These are phyloP conservation scores for Oxycera nigricornis DNA, from an alignment of 2,888 invertebrate genomes.

Conservation along the genomic window DNA sequence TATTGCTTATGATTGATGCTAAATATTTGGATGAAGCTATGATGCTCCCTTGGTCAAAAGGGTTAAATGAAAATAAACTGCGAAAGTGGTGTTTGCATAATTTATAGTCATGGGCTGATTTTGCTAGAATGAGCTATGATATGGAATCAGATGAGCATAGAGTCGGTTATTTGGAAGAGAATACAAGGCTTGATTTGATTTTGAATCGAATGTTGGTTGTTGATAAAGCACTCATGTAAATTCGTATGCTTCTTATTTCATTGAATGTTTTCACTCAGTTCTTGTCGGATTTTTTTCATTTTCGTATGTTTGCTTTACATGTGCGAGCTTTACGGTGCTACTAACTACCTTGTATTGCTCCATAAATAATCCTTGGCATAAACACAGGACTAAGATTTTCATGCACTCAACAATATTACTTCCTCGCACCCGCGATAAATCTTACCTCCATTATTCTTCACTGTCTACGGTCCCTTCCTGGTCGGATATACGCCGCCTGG, in stretches of 20 bases:
- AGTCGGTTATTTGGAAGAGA: too few species aligned
- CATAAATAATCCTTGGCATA: not conserved
- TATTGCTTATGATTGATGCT: not conserved
- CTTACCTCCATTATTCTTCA: conserved; percentile 26
- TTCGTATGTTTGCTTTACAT: not conserved
- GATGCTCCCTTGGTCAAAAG: not conserved
- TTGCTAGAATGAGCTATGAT: too few species aligned
- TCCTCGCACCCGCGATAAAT: conserved; percentile 28
- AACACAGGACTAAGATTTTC: not conserved
- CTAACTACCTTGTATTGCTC: not conserved
- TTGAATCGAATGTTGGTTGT: too few species aligned
- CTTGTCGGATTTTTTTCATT: not conserved
- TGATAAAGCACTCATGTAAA: not conserved
- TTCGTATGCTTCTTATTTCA: not conserved
- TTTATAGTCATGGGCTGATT: too few species aligned
- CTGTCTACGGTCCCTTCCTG: conserved; percentile 16
- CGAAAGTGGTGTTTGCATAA: not conserved
- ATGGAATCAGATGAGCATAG: too few species aligned
- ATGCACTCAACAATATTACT: conserved; percentile 39
- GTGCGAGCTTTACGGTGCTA: too few species aligned
- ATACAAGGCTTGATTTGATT: too few species aligned
- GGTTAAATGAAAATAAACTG: not conserved
- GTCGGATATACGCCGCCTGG: conserved; percentile 23
- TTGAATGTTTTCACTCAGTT: not conserved
- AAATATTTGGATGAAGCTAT: not conserved